A percentile compares a stretch with the other conserved stretches of the same genome.
These are phyloP conservation scores for Drosophila buzzatii DNA, from an alignment of 2,888 invertebrate species.

Conservation along the genomic window DNA sequence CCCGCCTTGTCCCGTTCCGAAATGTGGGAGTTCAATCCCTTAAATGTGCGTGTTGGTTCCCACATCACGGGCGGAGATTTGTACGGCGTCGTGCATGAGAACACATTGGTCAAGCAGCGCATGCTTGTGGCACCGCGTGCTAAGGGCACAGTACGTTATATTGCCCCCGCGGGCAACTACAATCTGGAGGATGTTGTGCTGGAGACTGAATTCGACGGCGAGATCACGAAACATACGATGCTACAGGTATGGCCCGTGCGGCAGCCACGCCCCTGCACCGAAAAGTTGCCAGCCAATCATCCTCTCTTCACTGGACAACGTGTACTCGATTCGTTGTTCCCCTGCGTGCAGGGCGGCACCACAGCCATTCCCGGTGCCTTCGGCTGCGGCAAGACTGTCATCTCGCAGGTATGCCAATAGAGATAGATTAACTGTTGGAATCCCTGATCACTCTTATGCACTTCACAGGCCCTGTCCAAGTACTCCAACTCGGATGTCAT, in stretches of 20 bases:
- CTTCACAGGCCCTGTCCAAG: conserved; percentile 94
- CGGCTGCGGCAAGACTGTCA: conserved; percentile 95
- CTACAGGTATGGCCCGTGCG: conserved; percentile 99
- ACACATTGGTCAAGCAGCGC: conserved; percentile 98
- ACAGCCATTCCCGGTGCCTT: conserved; percentile 99
- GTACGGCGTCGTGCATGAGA: conserved; percentile 97
- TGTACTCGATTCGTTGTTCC: conserved; percentile 98
- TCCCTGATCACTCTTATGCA: background rate
- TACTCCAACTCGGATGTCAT: conserved; percentile 99
- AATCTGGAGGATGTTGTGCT: conserved; percentile 95
- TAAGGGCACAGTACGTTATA: conserved; percentile 97
- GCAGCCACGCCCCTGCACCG: conserved; percentile 97
- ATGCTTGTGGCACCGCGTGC: conserved; percentile 97
- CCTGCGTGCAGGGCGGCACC: conserved; percentile 99
- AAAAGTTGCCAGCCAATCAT: conserved; percentile 99
- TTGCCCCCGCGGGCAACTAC: conserved; percentile 97
- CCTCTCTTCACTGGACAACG: conserved; percentile 99
- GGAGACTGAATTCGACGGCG: conserved; percentile 99
- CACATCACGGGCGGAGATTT: conserved; percentile 99
- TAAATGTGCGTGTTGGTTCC: conserved; percentile 92
- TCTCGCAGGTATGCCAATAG: conserved; percentile 86
- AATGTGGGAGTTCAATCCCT: conserved; percentile 96
- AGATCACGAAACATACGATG: conserved; percentile 95
- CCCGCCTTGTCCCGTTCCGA: conserved; percentile 92
- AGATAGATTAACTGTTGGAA: background rate